Percentiles rank a stretch among this genome's conserved stretches.
These are phyloP conservation scores for Maconellicoccus hirsutus DNA, from an alignment of 1,140 invertebrate genomes.

Conservation along the genomic window DNA sequence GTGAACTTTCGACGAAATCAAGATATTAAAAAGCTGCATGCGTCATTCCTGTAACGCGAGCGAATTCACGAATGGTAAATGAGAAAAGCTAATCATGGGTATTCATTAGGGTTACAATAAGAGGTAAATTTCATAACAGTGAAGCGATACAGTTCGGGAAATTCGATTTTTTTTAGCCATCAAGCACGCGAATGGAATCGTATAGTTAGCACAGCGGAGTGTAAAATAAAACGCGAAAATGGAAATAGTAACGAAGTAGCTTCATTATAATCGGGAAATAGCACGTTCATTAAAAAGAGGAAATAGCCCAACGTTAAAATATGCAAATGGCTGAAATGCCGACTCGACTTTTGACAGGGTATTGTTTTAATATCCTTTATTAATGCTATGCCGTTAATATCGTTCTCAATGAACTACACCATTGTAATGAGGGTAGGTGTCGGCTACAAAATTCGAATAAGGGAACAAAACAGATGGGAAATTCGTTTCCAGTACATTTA, in stretches of 20 bases:
- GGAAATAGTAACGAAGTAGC: constrained; percentile 12
- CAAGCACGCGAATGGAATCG: too few species aligned
- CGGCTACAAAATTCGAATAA: constrained; percentile 8
- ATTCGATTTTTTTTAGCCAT: too few species aligned
- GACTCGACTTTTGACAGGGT: constrained; percentile 17
- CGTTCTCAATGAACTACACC: background rate
- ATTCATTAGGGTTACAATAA: too few species aligned
- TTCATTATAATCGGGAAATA: constrained; percentile 20
- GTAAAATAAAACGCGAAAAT: background rate
- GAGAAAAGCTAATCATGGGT: too few species aligned
- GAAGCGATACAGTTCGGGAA: too few species aligned
- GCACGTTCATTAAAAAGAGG: constrained; percentile 21
- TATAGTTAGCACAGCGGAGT: too few species aligned
- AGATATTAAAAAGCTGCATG: too few species aligned
- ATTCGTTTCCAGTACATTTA: constrained; percentile 17
- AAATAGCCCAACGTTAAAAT: constrained; percentile 20
- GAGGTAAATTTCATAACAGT: too few species aligned
- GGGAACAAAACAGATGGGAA: constrained; percentile 7
- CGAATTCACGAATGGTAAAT: too few species aligned
- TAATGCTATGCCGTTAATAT: constrained; percentile 12
- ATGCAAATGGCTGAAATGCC: constrained; percentile 22
- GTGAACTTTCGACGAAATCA: too few species aligned
- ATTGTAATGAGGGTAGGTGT: background rate
- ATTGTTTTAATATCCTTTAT: constrained; percentile 23
- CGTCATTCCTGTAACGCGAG: too few species aligned